Percentiles rank a stretch among this genome's conserved stretches.
Evolutionary conservation across 2,113 vertebrate species (phyloP).

Genomic region (Scartelaos histophorus): DNA sequence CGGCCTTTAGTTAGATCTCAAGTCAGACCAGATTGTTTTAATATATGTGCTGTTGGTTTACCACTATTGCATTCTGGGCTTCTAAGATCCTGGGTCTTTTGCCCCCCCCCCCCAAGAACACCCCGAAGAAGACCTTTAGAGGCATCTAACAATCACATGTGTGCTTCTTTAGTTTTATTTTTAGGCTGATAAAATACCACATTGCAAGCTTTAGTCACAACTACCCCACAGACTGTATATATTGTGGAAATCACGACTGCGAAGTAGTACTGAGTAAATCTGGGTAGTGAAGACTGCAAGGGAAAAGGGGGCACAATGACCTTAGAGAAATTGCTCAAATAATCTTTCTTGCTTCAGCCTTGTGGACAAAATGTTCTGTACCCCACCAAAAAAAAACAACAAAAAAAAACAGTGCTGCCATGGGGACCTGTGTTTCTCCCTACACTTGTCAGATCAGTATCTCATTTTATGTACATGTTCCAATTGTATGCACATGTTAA

Average conservation of each 20-base stretch:
- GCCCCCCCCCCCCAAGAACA: background rate
- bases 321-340: background rate
- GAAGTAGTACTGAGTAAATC: background rate
- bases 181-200: no score
- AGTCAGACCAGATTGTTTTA: no score
- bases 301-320: background rate
- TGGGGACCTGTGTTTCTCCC: background rate
- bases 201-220: no score
- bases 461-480: background rate
- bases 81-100: background rate
- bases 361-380: background rate
- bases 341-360: background rate
- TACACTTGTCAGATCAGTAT: background rate
- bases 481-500: background rate
- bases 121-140: background rate
- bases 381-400: no score
- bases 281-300: background rate
- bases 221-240: no score
- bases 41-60: no score
- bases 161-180: no score
- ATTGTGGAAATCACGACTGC: no score
- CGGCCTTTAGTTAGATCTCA: no score
- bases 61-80: background rate
- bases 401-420: background rate
- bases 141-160: background rate